Evolutionary conservation across 2,888 invertebrate species (phyloP).

Genomic region (Drosophila birchii): DNA sequence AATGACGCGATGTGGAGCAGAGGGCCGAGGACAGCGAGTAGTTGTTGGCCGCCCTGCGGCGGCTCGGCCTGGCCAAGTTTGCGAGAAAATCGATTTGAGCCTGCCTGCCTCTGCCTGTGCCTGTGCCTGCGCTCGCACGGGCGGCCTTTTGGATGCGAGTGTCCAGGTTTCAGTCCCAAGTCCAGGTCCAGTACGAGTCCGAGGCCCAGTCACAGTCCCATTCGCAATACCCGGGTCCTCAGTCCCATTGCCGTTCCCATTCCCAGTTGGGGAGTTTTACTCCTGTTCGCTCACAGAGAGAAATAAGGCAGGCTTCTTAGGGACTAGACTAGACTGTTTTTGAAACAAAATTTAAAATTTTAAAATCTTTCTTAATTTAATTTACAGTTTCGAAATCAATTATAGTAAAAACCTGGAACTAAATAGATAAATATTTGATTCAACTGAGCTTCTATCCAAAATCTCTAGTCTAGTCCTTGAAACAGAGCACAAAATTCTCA

Average conservation of each 20-base stretch:
- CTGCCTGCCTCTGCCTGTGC: conserved; percentile 7
- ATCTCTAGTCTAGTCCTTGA: too few relatives aligned
- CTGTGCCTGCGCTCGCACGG: conserved; percentile 45
- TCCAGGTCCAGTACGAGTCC: conserved; percentile 34
- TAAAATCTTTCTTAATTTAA: neutral
- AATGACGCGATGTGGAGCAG: conserved; percentile 29
- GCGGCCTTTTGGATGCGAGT: conserved; percentile 52
- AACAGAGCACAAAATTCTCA: neutral
- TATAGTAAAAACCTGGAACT: too few relatives aligned
- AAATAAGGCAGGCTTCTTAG: neutral
- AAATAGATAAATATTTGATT: neutral
- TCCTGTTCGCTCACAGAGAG: conserved; percentile 23
- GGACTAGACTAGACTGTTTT: too few relatives aligned
- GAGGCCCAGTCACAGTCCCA: conserved; percentile 40
- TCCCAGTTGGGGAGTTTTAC: conserved; percentile 34
- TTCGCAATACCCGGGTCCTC: conserved; percentile 35
- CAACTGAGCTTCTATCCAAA: too few relatives aligned
- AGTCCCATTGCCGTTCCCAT: conserved; percentile 34
- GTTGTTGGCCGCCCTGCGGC: conserved; percentile 68
- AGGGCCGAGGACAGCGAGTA: conserved; percentile 35
- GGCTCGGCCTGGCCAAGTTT: conserved; percentile 68
- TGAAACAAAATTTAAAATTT: neutral
- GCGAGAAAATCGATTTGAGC: conserved; percentile 75
- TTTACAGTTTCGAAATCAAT: neutral
- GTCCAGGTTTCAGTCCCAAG: conserved; percentile 38